Conservation (phyloP, 2,113 vertebrate genomes). For the Elanoides forficatus region DNA sequence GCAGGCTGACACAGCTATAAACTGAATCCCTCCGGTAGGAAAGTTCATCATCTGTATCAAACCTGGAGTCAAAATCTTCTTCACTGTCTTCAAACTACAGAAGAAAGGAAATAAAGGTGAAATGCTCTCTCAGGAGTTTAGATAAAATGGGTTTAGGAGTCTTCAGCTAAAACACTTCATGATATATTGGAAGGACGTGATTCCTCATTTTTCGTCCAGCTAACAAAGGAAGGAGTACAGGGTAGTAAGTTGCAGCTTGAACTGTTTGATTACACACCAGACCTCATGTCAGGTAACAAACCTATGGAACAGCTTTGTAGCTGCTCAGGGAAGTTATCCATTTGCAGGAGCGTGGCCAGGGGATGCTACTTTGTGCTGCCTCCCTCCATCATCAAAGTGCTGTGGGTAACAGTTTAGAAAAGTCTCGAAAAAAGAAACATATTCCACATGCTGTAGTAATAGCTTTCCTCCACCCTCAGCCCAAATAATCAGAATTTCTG, state of each 20-base stretch:
- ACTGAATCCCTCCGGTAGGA: conserved; percentile 92
- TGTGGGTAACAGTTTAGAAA: not conserved
- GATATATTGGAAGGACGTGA: not conserved
- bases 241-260: not conserved
- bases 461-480: not conserved
- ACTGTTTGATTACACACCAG: not conserved
- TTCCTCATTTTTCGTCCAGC: not conserved
- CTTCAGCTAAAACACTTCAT: not conserved
- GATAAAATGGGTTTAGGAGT: not conserved
- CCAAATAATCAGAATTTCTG: not conserved
- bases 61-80: conserved; percentile 91
- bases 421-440: not conserved
- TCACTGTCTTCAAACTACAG: conserved; percentile 95
- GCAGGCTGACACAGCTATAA: conserved; percentile 94
- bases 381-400: not conserved
- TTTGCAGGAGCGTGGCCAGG: not conserved
- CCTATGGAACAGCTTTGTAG: not conserved
- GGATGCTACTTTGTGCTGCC: not conserved
- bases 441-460: not conserved
- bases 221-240: not conserved
- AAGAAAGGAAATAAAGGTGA: not conserved
- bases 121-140: not conserved
- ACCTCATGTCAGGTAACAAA: not conserved
- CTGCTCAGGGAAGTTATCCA: not conserved
- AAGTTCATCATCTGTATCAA: conserved; percentile 92